Conservation (phyloP, 2,888 invertebrate species). For the Caenorhabditis becei region DNA sequence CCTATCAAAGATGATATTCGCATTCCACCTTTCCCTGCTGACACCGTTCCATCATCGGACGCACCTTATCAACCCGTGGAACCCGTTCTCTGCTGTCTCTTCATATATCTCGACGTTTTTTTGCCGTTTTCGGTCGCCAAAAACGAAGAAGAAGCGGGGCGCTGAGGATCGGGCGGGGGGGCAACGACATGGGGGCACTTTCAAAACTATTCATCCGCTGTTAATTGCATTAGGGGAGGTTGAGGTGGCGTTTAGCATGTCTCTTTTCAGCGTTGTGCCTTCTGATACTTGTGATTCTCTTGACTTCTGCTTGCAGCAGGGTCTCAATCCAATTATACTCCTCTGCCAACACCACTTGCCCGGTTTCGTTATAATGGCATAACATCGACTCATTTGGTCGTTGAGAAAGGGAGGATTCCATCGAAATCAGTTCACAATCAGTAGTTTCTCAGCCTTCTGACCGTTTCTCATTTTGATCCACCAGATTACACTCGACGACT, state of each 20-base stretch:
- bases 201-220: slow-evolving; percentile 50
- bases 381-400: slow-evolving; percentile 20
- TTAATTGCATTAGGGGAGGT: slow-evolving; percentile 45
- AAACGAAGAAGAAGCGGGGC: not conserved
- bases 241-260: slow-evolving; percentile 21
- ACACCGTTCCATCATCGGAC: not conserved
- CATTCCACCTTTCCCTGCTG: not conserved
- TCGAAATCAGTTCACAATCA: slow-evolving; percentile 15
- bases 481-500: not conserved
- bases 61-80: not conserved
- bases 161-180: not conserved
- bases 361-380: slow-evolving; percentile 22
- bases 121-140: not conserved
- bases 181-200: slow-evolving; percentile 20
- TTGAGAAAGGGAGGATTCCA: not conserved
- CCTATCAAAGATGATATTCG: not conserved
- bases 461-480: too few relatives aligned
- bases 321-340: slow-evolving; percentile 49
- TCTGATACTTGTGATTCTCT: slow-evolving; percentile 27
- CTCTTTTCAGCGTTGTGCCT: slow-evolving; percentile 37
- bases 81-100: not conserved
- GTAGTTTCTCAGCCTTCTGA: not conserved
- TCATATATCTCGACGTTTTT: slow-evolving; percentile 1
- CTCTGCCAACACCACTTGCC: slow-evolving; percentile 11
- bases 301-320: slow-evolving; percentile 3